phyloP scores from a whole-genome alignment of 2,113 vertebrate genomes.

The Rhegmatorhina hoffmannsi region DNA sequence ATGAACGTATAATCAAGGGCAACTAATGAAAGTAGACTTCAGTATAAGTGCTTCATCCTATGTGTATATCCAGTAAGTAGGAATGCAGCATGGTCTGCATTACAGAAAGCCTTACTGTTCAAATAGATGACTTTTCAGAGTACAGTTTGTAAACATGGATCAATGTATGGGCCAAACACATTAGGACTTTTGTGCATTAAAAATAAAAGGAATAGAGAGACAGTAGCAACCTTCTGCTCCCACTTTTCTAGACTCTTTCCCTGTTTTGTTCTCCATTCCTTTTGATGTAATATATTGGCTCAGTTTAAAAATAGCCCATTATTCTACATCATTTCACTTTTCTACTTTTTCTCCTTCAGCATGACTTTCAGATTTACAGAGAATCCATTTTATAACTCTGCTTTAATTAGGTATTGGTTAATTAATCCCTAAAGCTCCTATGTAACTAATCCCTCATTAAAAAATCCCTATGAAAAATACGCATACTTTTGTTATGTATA shows the following conservation, averaged over 20 bases:
- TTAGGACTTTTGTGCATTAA: neutral
- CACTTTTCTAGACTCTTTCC: neutral
- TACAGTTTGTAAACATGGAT: neutral
- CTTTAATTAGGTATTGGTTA: constrained; percentile 32
- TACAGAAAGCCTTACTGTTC: neutral
- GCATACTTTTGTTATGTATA: neutral
- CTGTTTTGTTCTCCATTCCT: neutral
- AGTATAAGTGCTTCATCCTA: neutral
- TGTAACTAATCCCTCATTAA: constrained; percentile 18
- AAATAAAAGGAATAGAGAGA: neutral
- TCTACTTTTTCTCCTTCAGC: neutral
- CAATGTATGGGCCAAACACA: neutral
- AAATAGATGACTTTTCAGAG: neutral
- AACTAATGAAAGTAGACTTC: neutral
- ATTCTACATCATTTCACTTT: neutral
- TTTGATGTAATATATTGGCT: neutral
- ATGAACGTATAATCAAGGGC: neutral
- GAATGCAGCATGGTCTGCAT: neutral
- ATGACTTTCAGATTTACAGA: constrained; percentile 14
- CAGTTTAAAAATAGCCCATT: neutral
- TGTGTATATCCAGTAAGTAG: neutral
- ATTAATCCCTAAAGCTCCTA: constrained; percentile 28
- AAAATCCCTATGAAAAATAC: neutral
- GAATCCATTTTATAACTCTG: neutral
- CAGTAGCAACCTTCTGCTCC: neutral